Percentiles rank a stretch among this genome's conserved stretches.
Evolutionary conservation across 2,113 vertebrate genomes (phyloP).

Genomic region (Caranx melampygus): DNA sequence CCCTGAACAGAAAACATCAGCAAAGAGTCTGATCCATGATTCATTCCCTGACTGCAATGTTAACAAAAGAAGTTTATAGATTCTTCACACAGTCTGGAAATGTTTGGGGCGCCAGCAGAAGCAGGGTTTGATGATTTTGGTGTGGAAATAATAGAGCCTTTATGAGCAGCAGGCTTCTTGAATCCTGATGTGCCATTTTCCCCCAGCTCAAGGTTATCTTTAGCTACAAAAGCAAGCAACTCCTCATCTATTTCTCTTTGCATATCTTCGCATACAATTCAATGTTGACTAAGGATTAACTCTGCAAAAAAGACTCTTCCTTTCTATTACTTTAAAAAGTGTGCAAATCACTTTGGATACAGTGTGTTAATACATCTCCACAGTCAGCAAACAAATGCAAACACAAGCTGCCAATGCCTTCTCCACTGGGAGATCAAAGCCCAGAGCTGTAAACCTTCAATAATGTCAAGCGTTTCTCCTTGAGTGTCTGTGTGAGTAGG

Average conservation of each 20-base stretch:
- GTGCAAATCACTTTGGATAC: conserved; percentile 26
- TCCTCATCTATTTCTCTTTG: not conserved
- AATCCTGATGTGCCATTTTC: not conserved
- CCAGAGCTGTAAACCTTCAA: conserved; percentile 43
- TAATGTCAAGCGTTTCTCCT: conserved; percentile 51
- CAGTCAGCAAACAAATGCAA: conserved; percentile 27
- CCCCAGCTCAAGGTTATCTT: not conserved
- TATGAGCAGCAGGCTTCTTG: not conserved
- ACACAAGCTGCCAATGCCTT: conserved; percentile 35
- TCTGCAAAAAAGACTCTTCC: not conserved
- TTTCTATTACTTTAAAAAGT: conserved; percentile 1
- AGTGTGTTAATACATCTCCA: conserved; percentile 14
- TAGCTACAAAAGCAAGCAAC: not conserved
- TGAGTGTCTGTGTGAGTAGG: conserved; percentile 24
- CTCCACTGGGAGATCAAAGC: conserved; percentile 27
- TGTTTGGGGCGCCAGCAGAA: not conserved
- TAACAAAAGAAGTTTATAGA: conserved; percentile 16
- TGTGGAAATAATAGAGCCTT: not conserved
- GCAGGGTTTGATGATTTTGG: conserved; percentile 10
- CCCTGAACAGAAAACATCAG: conserved; percentile 31
- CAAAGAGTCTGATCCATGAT: conserved; percentile 20
- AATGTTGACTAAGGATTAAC: conserved; percentile 10
- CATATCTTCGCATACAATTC: not conserved
- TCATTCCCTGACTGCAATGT: conserved; percentile 17
- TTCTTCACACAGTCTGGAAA: conserved; percentile 38